These are phyloP conservation scores for Paedocypris sp. DNA, from an alignment of 2,113 vertebrate genomes.

Conservation along the genomic window DNA sequence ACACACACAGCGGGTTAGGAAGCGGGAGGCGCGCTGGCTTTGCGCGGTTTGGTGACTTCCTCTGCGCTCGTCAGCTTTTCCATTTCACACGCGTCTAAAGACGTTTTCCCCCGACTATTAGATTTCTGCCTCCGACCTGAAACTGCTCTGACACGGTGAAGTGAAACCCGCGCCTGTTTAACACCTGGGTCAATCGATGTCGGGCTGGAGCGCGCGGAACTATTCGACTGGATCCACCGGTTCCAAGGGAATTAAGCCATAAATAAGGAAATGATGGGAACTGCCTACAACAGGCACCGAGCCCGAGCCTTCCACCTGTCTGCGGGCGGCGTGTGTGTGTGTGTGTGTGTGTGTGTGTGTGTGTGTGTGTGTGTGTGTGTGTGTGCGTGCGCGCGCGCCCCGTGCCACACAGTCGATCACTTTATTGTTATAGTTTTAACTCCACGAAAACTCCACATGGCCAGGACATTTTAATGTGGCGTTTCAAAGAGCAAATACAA, in stretches of 20 bases:
- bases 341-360: not conserved
- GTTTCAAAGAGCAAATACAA: too few species aligned
- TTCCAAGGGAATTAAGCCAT: conserved; percentile 77
- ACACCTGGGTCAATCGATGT: conserved; percentile 43
- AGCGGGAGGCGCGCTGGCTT: conserved; percentile 42
- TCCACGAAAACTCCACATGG: too few species aligned
- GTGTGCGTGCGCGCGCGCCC: too few species aligned
- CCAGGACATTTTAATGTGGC: too few species aligned
- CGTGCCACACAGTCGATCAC: too few species aligned
- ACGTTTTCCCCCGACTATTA: conserved; percentile 14
- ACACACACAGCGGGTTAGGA: conserved; percentile 51
- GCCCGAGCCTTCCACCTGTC: conserved; percentile 17
- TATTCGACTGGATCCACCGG: conserved; percentile 98
- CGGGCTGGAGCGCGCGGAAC: conserved; percentile 51
- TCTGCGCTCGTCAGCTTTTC: conserved; percentile 65
- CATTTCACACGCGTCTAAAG: conserved; percentile 57
- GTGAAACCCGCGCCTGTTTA: conserved; percentile 49
- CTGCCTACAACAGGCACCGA: conserved; percentile 35
- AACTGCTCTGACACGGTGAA: conserved; percentile 30
- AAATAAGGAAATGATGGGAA: conserved; percentile 63
- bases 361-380: too few species aligned
- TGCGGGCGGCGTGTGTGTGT: not conserved
- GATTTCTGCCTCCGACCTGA: conserved; percentile 15
- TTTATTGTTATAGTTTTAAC: too few species aligned
- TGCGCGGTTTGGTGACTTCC: conserved; percentile 33